phyloP scores from a whole-genome alignment of 2,888 invertebrate genomes.

The Gortyna flavago region DNA sequence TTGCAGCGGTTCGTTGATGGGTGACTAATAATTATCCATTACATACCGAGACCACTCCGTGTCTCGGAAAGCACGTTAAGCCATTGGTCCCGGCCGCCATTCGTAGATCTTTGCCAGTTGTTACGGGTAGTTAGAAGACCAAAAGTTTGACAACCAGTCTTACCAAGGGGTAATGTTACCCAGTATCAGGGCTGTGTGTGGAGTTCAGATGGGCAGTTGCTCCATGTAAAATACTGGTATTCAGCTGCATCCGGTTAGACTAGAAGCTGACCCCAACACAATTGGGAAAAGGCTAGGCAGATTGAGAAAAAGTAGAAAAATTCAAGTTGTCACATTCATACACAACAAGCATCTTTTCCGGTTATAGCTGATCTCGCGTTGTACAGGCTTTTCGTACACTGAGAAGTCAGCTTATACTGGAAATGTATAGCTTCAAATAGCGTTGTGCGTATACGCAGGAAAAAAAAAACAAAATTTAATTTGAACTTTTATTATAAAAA shows the following conservation, averaged over 20 bases:
- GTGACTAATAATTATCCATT: too few species aligned
- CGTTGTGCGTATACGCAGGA: background rate
- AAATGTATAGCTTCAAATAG: background rate
- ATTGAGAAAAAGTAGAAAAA: too few species aligned
- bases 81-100: too few species aligned
- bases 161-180: too few species aligned
- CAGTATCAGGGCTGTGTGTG: background rate
- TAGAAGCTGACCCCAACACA: background rate
- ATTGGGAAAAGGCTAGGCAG: background rate
- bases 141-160: too few species aligned
- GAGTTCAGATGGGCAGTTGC: background rate
- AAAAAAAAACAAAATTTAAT: constrained; percentile 69
- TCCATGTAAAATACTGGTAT: background rate
- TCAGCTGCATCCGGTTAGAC: background rate
- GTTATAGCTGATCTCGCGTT: background rate
- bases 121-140: too few species aligned
- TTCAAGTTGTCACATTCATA: background rate
- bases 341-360: background rate
- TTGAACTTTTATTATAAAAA: constrained; percentile 86
- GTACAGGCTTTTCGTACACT: background rate
- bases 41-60: too few species aligned
- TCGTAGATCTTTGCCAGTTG: too few species aligned
- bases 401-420: background rate
- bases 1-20: too few species aligned
- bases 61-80: too few species aligned